Conservation (phyloP, 2,888 invertebrate species). For the Coecobrya sp. region DNA sequence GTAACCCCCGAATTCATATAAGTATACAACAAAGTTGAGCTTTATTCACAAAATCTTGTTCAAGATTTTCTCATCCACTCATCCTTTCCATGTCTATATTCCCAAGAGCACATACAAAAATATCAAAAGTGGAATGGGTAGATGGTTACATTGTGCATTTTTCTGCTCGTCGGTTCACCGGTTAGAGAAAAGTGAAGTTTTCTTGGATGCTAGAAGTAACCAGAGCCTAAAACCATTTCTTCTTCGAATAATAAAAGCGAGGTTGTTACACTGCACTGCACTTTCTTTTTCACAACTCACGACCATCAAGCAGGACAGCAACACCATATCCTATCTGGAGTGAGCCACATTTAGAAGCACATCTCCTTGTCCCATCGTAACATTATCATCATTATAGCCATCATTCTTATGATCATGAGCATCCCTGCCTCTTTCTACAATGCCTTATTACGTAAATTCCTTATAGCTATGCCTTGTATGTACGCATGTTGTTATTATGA, state of each 20-base stretch:
- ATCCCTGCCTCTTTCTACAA: neutral
- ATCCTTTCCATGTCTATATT: constrained; percentile 54
- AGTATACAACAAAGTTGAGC: constrained; percentile 47
- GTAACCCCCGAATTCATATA: constrained; percentile 31
- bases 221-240: constrained; percentile 38
- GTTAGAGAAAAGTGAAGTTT: constrained; percentile 29
- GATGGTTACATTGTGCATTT: constrained; percentile 45
- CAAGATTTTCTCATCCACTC: constrained; percentile 67
- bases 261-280: constrained; percentile 66
- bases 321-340: constrained; percentile 8
- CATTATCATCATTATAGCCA: constrained; percentile 55
- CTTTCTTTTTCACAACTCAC: neutral
- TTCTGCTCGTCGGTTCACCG: constrained; percentile 46
- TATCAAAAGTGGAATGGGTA: neutral
- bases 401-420: constrained; percentile 9
- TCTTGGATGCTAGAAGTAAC: constrained; percentile 35
- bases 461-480: neutral
- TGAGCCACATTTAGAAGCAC: constrained; percentile 32
- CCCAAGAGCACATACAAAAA: constrained; percentile 45
- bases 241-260: constrained; percentile 22
- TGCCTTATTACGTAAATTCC: neutral
- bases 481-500: neutral
- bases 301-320: constrained; percentile 1
- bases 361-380: constrained; percentile 38
- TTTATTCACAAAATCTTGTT: constrained; percentile 52